A percentile compares a stretch with the other conserved stretches of the same genome.
These are phyloP conservation scores for Cottoperca gobio DNA, from an alignment of 2,797 vertebrate species.

Conservation along the genomic window DNA sequence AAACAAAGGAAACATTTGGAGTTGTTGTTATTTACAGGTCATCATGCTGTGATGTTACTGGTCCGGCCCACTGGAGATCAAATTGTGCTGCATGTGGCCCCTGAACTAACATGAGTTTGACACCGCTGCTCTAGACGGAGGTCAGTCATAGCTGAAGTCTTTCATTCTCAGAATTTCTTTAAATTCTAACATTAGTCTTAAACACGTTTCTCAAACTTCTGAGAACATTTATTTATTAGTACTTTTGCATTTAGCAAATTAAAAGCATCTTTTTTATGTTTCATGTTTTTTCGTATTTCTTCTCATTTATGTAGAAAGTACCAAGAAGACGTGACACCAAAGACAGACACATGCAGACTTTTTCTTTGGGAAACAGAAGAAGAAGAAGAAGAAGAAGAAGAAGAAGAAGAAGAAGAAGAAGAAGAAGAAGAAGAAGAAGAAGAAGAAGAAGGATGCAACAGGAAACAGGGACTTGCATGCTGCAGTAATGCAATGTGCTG, in stretches of 20 bases:
- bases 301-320: background rate
- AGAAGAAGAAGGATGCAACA: slow-evolving; percentile 36
- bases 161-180: background rate
- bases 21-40: no score
- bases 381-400: slow-evolving; percentile 35
- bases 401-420: no score
- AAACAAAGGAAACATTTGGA: no score
- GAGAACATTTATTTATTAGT: background rate
- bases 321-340: slow-evolving; percentile 28
- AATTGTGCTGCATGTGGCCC: no score
- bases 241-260: background rate
- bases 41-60: no score
- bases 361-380: slow-evolving; percentile 59
- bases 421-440: slow-evolving; percentile 59
- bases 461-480: slow-evolving; percentile 74
- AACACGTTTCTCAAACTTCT: background rate
- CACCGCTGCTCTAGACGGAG: no score
- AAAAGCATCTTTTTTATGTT: rapidly evolving
- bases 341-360: slow-evolving; percentile 77
- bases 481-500: slow-evolving; percentile 69
- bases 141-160: background rate
- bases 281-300: background rate
- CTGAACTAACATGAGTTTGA: no score
- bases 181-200: background rate
- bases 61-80: no score